A percentile compares a stretch with the other conserved stretches of the same genome.
Evolutionary conservation across 2,888 invertebrate species (phyloP).

Genomic region (Bombylius major): DNA sequence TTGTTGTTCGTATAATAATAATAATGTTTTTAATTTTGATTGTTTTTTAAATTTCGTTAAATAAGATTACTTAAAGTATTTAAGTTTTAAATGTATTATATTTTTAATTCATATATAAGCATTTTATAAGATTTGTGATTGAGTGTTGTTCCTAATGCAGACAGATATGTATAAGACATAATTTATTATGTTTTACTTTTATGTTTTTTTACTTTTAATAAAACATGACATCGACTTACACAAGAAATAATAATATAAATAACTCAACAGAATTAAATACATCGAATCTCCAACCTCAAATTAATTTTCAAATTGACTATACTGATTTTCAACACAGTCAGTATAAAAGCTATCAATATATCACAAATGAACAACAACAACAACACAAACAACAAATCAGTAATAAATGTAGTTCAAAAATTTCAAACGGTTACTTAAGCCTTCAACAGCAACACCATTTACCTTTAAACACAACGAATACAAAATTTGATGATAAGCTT

Average conservation of each 20-base stretch:
- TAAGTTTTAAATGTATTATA: no score
- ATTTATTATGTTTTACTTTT: no score
- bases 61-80: no score
- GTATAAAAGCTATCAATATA: neutral
- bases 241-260: constrained; percentile 10
- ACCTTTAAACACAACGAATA: neutral
- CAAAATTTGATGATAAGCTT: constrained; percentile 2
- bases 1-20: no score
- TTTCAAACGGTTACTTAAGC: constrained; percentile 14
- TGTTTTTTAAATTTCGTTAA: no score
- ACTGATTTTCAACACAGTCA: neutral
- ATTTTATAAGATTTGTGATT: no score
- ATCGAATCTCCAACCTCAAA: neutral
- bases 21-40: no score
- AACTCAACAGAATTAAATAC: neutral
- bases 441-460: neutral
- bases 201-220: neutral
- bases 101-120: no score
- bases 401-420: neutral
- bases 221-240: constrained; percentile 12
- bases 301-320: neutral
- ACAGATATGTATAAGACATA: no score
- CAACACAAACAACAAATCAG: neutral
- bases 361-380: neutral
- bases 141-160: no score